A percentile compares a stretch with the other conserved stretches of the same genome.
These are phyloP conservation scores for Phthorimaea operculella DNA, from an alignment of 1,140 invertebrate species.

Conservation along the genomic window DNA sequence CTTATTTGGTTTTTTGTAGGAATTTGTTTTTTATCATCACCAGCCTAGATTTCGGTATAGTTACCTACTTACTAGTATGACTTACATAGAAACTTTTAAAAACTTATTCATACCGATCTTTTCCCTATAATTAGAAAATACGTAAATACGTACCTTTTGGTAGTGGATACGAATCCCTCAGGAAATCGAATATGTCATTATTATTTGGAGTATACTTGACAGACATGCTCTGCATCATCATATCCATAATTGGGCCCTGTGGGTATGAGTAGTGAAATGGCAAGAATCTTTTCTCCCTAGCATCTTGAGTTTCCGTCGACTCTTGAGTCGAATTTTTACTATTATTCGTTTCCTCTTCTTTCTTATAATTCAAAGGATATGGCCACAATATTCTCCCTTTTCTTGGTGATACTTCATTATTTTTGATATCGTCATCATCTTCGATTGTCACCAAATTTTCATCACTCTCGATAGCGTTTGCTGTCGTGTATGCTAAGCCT, in stretches of 20 bases:
- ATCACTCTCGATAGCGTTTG: conserved; percentile 19
- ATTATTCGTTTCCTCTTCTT: conserved; percentile 12
- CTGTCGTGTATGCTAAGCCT: neutral
- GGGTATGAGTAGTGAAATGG: conserved; percentile 32
- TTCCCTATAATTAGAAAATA: no score
- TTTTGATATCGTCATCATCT: conserved; percentile 25
- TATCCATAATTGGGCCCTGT: conserved; percentile 46
- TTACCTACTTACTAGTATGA: no score
- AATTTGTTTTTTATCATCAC: no score
- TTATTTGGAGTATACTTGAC: conserved; percentile 43
- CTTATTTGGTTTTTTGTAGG: no score
- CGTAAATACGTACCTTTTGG: conserved; percentile 56
- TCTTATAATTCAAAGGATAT: conserved; percentile 22
- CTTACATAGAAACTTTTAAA: no score
- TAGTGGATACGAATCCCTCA: conserved; percentile 45
- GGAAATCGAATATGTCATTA: conserved; percentile 52
- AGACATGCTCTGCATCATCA: conserved; percentile 46
- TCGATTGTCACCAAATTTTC: conserved; percentile 34
- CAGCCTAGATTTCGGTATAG: no score
- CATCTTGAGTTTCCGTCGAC: conserved; percentile 5
- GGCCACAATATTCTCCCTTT: conserved; percentile 44
- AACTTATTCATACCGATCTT: no score
- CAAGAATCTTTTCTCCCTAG: conserved; percentile 28
- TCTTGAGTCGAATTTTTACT: neutral
- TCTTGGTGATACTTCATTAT: conserved; percentile 18